Evolutionary conservation across 2,888 invertebrate species (phyloP).

Genomic region (Zhengitettix transpicula): DNA sequence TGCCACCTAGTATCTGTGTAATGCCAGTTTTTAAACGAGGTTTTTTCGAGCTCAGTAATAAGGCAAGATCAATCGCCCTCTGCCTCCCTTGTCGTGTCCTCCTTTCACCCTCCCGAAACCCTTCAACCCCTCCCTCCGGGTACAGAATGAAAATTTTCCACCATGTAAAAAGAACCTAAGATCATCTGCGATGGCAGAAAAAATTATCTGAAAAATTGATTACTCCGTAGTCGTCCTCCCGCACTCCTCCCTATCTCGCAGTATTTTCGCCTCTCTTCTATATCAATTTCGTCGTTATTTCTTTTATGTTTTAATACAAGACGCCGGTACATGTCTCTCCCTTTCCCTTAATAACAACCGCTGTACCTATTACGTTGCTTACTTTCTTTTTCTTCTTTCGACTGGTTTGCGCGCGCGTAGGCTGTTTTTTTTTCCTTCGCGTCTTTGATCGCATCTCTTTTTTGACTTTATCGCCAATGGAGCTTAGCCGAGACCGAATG

Average conservation of each 20-base stretch:
- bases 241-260: neutral
- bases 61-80: neutral
- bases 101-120: too few relatives aligned
- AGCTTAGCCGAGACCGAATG: neutral
- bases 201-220: too few relatives aligned
- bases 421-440: neutral
- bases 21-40: neutral
- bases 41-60: neutral
- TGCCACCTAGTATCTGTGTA: neutral
- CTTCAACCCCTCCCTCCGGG: too few relatives aligned
- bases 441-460: slow-evolving; percentile 3
- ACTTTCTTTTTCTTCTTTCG: neutral
- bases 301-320: neutral
- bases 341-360: slow-evolving; percentile 2
- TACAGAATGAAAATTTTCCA: too few relatives aligned
- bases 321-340: neutral
- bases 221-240: too few relatives aligned
- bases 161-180: too few relatives aligned
- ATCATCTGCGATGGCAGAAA: too few relatives aligned
- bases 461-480: slow-evolving; percentile 3
- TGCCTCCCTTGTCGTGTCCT: neutral
- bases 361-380: neutral
- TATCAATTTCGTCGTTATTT: neutral
- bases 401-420: neutral
- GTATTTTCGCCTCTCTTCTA: neutral